A percentile compares a stretch with the other conserved stretches of the same genome.
Conservation (phyloP, 1,140 invertebrate genomes). For the Danaus plexippus region DNA sequence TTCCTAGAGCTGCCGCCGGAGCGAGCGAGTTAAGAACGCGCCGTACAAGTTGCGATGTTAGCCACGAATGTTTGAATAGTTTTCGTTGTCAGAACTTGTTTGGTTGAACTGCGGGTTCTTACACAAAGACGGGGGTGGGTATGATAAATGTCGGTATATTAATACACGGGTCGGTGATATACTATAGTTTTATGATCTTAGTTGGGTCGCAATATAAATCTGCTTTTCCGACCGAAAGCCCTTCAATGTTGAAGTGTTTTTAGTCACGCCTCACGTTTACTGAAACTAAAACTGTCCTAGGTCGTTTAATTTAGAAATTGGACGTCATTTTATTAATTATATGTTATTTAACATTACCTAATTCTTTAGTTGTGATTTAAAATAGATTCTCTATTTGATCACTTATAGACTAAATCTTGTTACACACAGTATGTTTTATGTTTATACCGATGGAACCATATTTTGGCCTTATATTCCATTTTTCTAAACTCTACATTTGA, state of each 20-base stretch:
- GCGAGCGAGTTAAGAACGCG: conserved; percentile 67
- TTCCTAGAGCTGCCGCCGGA: conserved; percentile 59
- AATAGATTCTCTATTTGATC: too few species aligned
- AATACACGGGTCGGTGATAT: conserved; percentile 51
- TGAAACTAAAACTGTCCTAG: neutral
- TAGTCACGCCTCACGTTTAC: conserved; percentile 13
- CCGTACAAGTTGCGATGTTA: conserved; percentile 63
- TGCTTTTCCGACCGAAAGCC: conserved; percentile 51
- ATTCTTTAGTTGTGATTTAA: too few species aligned
- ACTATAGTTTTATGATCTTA: conserved; percentile 69
- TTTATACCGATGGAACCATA: too few species aligned
- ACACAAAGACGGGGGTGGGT: conserved; percentile 59
- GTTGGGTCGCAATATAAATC: conserved; percentile 67
- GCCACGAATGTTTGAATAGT: conserved; percentile 59
- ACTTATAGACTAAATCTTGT: too few species aligned
- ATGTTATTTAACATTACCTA: too few species aligned
- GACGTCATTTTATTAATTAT: too few species aligned
- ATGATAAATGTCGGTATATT: conserved; percentile 65
- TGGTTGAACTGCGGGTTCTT: conserved; percentile 57
- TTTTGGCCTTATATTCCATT: too few species aligned
- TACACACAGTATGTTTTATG: too few species aligned
- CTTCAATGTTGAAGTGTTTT: conserved; percentile 24
- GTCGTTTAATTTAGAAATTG: too few species aligned
- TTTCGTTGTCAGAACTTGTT: conserved; percentile 64
- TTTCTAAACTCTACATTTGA: too few species aligned